A percentile compares a stretch with the other conserved stretches of the same genome.
phyloP scores from a whole-genome alignment of 2,888 invertebrate genomes.

The Gastracanthus pulcherrimus region DNA sequence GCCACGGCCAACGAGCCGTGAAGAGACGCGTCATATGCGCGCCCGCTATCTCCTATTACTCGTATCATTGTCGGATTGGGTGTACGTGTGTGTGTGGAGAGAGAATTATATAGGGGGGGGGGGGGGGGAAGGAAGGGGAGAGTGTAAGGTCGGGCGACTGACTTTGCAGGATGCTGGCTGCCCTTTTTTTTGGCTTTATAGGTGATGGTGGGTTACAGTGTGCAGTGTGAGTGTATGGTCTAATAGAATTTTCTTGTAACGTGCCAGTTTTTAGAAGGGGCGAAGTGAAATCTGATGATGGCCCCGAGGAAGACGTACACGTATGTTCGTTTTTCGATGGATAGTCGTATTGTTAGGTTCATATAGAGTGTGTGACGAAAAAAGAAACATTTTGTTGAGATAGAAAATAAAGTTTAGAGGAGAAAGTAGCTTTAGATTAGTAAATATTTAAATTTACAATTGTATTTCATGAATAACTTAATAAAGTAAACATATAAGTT shows the following conservation, averaged over 20 bases:
- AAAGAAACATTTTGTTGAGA: too few relatives aligned
- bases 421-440: too few relatives aligned
- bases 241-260: constrained; percentile 55
- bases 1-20: constrained; percentile 73
- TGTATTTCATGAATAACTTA: too few relatives aligned
- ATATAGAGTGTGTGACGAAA: too few relatives aligned
- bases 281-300: constrained; percentile 21
- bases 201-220: too few relatives aligned
- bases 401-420: too few relatives aligned
- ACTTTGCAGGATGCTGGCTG: too few relatives aligned
- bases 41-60: constrained; percentile 64
- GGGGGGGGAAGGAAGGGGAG: not conserved
- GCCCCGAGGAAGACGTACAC: not conserved
- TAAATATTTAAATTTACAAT: too few relatives aligned
- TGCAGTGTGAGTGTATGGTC: too few relatives aligned
- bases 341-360: too few relatives aligned
- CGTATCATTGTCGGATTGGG: constrained; percentile 48
- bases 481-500: too few relatives aligned
- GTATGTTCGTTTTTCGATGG: not conserved
- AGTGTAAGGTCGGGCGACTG: too few relatives aligned
- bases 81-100: not conserved
- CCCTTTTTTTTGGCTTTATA: not conserved
- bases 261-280: constrained; percentile 16
- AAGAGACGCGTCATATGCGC: constrained; percentile 74
- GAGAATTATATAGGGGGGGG: not conserved